Evolutionary conservation across 2,888 invertebrate genomes (phyloP).

Genomic region (Trachelus stipa): DNA sequence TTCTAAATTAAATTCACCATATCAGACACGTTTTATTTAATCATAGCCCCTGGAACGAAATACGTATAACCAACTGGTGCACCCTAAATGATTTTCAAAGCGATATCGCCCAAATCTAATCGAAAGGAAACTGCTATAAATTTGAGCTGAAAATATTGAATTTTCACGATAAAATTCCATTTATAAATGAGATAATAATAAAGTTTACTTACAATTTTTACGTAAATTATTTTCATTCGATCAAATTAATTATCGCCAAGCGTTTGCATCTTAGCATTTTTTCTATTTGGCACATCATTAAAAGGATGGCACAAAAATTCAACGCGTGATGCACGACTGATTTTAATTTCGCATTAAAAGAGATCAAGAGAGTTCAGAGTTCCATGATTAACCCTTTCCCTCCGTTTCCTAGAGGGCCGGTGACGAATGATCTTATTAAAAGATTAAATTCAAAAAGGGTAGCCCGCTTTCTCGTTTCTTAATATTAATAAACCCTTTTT

Average conservation of each 20-base stretch:
- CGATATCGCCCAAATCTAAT: constrained; percentile 19
- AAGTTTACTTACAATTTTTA: neutral
- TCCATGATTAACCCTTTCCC: neutral
- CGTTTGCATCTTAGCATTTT: neutral
- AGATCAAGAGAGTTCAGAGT: neutral
- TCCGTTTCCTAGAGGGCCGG: constrained; percentile 24
- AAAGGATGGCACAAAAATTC: neutral
- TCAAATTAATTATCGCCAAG: neutral
- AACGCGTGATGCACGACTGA: neutral
- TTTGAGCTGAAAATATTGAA: neutral
- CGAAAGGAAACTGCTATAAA: neutral
- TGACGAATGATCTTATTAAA: constrained; percentile 53
- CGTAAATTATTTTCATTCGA: neutral
- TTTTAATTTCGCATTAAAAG: neutral
- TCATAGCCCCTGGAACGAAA: constrained; percentile 36
- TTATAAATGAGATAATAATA: neutral
- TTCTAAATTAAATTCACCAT: constrained; percentile 63
- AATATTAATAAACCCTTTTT: constrained; percentile 46
- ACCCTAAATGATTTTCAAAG: constrained; percentile 55
- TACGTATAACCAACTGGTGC: constrained; percentile 27
- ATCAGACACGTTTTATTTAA: constrained; percentile 65
- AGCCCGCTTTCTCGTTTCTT: constrained; percentile 38
- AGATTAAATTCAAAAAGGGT: constrained; percentile 46
- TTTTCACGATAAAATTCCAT: neutral
- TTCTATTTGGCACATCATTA: neutral